phyloP scores from a whole-genome alignment of 2,888 invertebrate genomes.

The Odontocolon sp. region DNA sequence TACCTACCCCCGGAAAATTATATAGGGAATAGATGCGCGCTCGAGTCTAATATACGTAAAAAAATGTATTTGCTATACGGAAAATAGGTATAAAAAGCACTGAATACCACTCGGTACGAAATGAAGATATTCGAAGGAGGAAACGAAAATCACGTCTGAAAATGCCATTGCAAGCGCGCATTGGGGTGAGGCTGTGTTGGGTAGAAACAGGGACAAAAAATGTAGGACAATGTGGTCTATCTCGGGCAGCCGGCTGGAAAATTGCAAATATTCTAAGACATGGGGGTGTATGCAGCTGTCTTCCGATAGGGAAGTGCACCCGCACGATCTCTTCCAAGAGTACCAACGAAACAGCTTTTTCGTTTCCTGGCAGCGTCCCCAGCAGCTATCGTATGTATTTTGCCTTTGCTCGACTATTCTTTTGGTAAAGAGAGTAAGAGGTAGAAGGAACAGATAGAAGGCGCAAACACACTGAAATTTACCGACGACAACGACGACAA shows the following conservation, averaged over 20 bases:
- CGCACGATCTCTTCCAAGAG: conserved; percentile 1
- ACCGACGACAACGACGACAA: conserved; percentile 19
- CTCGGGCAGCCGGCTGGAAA: conserved; percentile 72
- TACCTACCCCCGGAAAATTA: conserved; percentile 6
- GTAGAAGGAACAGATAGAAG: conserved; percentile 9
- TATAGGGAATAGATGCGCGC: conserved; percentile 20
- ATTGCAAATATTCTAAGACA: conserved; percentile 76
- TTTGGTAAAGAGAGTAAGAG: conserved; percentile 2
- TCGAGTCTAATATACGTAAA: conserved; percentile 22
- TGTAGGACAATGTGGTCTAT: conserved; percentile 64
- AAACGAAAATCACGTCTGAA: conserved; percentile 56
- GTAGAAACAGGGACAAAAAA: conserved; percentile 5
- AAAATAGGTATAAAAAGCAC: conserved; percentile 44
- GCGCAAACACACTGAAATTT: conserved; percentile 39
- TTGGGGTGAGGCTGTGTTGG: conserved; percentile 22
- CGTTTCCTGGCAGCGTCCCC: conserved; percentile 31
- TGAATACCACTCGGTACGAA: conserved; percentile 48
- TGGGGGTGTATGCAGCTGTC: conserved; percentile 55
- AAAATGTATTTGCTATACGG: conserved; percentile 19
- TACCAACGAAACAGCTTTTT: conserved; percentile 42
- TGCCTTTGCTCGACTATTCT: conserved; percentile 14
- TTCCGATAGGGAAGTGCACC: conserved; percentile 25
- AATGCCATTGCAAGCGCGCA: too few relatives aligned
- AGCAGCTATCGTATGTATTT: conserved; percentile 35
- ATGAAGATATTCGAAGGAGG: conserved; percentile 44